These are phyloP conservation scores for Drosophila meridionalis DNA, from an alignment of 2,888 invertebrate species.

Conservation along the genomic window DNA sequence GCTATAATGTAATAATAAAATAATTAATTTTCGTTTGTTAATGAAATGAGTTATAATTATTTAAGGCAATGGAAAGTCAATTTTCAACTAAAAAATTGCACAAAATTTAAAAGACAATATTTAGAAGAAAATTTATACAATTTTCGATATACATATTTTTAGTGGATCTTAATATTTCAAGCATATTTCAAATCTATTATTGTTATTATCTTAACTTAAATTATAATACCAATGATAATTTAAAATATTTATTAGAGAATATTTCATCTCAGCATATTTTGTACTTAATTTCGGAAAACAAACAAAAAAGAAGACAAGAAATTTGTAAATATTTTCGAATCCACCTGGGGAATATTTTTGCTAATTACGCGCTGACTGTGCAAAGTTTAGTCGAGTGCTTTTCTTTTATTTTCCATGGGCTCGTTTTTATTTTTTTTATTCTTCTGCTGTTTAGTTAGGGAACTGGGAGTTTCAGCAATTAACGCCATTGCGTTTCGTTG, in stretches of 20 bases:
- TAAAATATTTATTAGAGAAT: not conserved
- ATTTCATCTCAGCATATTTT: not conserved
- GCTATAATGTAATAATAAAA: not conserved
- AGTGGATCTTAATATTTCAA: no score
- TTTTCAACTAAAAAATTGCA: no score
- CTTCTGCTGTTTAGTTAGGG: not conserved
- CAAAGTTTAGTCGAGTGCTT: slow-evolving; percentile 56
- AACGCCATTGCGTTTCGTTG: slow-evolving; percentile 55
- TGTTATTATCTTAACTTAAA: not conserved
- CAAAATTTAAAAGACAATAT: no score
- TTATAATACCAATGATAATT: not conserved
- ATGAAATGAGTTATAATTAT: not conserved
- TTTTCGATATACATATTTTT: no score
- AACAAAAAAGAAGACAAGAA: not conserved
- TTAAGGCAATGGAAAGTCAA: not conserved
- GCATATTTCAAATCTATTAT: not conserved
- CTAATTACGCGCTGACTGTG: slow-evolving; percentile 52
- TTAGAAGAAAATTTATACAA: no score
- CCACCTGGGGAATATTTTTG: slow-evolving; percentile 28
- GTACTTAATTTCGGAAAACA: not conserved
- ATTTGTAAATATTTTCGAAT: slow-evolving; percentile 4
- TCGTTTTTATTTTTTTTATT: slow-evolving; percentile 18
- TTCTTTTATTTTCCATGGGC: slow-evolving; percentile 29
- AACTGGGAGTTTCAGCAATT: slow-evolving; percentile 55
- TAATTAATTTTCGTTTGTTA: not conserved